phyloP scores from a whole-genome alignment of 2,113 vertebrate genomes.

The Macquaria australasica region DNA sequence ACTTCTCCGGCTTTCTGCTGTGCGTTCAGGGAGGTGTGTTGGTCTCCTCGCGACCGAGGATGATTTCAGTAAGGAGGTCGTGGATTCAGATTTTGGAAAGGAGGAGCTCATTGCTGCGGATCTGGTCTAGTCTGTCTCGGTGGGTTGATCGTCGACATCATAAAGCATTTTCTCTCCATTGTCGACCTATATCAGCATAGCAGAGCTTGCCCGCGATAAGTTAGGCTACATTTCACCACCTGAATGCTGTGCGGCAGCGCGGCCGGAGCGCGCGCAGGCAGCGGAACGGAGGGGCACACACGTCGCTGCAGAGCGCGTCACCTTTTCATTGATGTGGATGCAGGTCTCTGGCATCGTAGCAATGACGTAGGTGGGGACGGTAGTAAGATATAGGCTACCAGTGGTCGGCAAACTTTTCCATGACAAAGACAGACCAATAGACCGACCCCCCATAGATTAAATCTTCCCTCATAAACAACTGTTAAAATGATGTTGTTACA shows the following conservation, averaged over 20 bases:
- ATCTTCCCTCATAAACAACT: background rate
- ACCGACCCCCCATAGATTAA: background rate
- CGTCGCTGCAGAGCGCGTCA: slow-evolving; percentile 67
- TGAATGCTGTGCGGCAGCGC: slow-evolving; percentile 66
- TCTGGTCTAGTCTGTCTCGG: slow-evolving; percentile 35
- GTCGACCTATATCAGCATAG: slow-evolving; percentile 38
- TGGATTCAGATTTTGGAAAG: slow-evolving; percentile 92
- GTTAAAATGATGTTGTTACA: background rate
- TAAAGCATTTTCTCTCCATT: slow-evolving; percentile 30
- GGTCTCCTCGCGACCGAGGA: slow-evolving; percentile 75
- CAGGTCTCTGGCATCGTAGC: slow-evolving; percentile 27
- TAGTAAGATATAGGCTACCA: slow-evolving; percentile 20
- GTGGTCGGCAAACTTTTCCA: slow-evolving; percentile 30
- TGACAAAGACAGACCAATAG: background rate
- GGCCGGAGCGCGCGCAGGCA: slow-evolving; percentile 59
- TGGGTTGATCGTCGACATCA: slow-evolving; percentile 43
- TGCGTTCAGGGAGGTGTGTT: slow-evolving; percentile 66
- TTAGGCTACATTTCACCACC: slow-evolving; percentile 69
- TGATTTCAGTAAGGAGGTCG: slow-evolving; percentile 89
- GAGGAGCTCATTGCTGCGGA: slow-evolving; percentile 89
- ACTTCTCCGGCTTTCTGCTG: slow-evolving; percentile 72
- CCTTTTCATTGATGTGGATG: slow-evolving; percentile 73
- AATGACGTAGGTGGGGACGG: slow-evolving; percentile 58
- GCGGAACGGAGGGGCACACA: slow-evolving; percentile 39
- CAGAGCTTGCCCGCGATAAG: slow-evolving; percentile 47